These are phyloP conservation scores for Himalopsyche kuldschensis DNA, from an alignment of 2,888 invertebrate genomes.

Conservation along the genomic window DNA sequence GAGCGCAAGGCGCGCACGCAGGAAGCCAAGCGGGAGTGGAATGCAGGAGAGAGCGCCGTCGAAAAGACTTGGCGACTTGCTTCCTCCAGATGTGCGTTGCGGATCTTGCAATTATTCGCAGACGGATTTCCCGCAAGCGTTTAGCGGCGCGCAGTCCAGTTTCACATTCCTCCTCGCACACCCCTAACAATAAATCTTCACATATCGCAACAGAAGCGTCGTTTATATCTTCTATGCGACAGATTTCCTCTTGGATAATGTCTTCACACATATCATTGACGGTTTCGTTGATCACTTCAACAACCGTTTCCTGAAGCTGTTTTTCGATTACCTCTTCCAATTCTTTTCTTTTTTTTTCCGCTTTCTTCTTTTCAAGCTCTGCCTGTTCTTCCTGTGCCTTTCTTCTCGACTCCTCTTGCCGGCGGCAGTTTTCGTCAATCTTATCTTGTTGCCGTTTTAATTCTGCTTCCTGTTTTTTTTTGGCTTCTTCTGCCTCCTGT, in stretches of 20 bases:
- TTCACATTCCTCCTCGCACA: slow-evolving; percentile 48
- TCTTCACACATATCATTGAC: slow-evolving; percentile 45
- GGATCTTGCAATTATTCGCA: slow-evolving; percentile 46
- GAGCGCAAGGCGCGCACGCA: slow-evolving; percentile 15
- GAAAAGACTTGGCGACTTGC: slow-evolving; percentile 48
- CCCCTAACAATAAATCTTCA: slow-evolving; percentile 47
- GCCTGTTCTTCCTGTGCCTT: slow-evolving; percentile 45
- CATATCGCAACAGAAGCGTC: slow-evolving; percentile 44
- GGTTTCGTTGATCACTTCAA: slow-evolving; percentile 49
- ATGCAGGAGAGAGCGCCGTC: slow-evolving; percentile 50
- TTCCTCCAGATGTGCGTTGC: slow-evolving; percentile 49
- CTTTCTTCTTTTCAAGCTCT: slow-evolving; percentile 43
- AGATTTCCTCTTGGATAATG: slow-evolving; percentile 48
- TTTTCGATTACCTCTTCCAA: slow-evolving; percentile 48
- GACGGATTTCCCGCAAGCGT: slow-evolving; percentile 48
- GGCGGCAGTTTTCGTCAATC: slow-evolving; percentile 48
- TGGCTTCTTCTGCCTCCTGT: slow-evolving; percentile 47
- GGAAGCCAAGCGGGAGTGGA: slow-evolving; percentile 56
- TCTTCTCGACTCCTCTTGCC: slow-evolving; percentile 45
- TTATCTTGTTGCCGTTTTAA: slow-evolving; percentile 36
- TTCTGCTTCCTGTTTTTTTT: slow-evolving; percentile 39
- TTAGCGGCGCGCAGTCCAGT: slow-evolving; percentile 50
- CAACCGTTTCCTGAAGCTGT: slow-evolving; percentile 48
- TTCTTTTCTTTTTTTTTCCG: slow-evolving; percentile 43
- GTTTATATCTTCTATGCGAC: slow-evolving; percentile 42